Percentiles rank a stretch among this genome's conserved stretches.
These are phyloP conservation scores for Lanius ludovicianus DNA, from an alignment of 2,113 vertebrate species.

Conservation along the genomic window DNA sequence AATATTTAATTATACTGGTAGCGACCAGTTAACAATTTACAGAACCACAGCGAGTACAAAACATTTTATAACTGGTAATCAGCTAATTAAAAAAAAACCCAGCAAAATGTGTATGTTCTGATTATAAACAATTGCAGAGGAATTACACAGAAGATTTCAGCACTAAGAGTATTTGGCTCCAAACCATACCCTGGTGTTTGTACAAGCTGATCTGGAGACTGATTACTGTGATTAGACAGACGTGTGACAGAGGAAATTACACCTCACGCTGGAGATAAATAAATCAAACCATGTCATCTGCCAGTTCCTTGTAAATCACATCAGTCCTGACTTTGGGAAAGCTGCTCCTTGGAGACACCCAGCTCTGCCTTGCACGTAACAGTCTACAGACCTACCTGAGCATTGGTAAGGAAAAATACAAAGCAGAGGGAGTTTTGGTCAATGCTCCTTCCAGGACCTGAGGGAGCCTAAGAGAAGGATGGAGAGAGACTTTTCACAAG, in stretches of 20 bases:
- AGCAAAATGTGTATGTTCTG: constrained; percentile 67
- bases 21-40: constrained; percentile 79
- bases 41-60: constrained; percentile 69
- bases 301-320: neutral
- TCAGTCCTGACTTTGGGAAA: neutral
- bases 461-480: neutral
- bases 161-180: constrained; percentile 29
- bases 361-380: neutral
- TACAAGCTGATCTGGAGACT: constrained; percentile 38
- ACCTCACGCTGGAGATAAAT: neutral
- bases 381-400: neutral
- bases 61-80: constrained; percentile 77
- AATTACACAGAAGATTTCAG: constrained; percentile 54
- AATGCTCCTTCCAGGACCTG: neutral
- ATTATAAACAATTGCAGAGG: constrained; percentile 61
- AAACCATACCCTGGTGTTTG: constrained; percentile 30
- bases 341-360: neutral
- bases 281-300: constrained; percentile 23
- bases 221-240: constrained; percentile 43
- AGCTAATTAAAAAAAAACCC: constrained; percentile 74
- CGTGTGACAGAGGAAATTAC: constrained; percentile 44
- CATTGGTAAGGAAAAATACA: rapidly evolving
- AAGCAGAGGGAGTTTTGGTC: neutral
- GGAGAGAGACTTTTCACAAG: neutral
- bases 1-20: constrained; percentile 83